Evolutionary conservation across 2,113 vertebrate genomes (phyloP).

Genomic region (Geococcyx californianus): DNA sequence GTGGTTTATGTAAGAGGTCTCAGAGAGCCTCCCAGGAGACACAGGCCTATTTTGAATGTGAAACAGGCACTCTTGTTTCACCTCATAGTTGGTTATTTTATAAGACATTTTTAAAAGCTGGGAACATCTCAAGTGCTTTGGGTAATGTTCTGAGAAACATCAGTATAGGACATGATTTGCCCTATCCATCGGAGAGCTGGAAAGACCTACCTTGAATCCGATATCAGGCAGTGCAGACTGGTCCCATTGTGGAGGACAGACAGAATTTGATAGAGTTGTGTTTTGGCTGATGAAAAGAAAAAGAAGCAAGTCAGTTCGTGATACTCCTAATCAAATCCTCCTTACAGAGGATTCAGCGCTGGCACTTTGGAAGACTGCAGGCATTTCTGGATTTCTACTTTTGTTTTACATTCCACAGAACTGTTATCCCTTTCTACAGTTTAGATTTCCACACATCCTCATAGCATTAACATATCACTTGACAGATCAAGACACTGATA

Average conservation of each 20-base stretch:
- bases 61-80: background rate
- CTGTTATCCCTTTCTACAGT: background rate
- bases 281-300: background rate
- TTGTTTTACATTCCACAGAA: background rate
- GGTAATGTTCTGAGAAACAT: background rate
- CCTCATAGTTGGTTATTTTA: background rate
- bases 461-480: background rate
- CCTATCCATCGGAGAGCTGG: too few relatives aligned
- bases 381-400: background rate
- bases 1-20: background rate
- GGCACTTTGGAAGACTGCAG: background rate
- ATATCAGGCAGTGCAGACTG: constrained; percentile 45
- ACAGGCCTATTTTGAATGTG: background rate
- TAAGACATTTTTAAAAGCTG: background rate
- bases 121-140: background rate
- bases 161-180: background rate
- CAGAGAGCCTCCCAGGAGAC: background rate
- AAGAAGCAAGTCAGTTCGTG: background rate
- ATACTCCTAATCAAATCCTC: background rate
- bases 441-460: background rate
- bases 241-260: constrained; percentile 59
- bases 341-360: background rate
- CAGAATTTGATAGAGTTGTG: background rate
- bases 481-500: background rate
- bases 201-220: constrained; percentile 47